phyloP scores from a whole-genome alignment of 2,797 vertebrate species.

The Mormyrus hasselquistii region DNA sequence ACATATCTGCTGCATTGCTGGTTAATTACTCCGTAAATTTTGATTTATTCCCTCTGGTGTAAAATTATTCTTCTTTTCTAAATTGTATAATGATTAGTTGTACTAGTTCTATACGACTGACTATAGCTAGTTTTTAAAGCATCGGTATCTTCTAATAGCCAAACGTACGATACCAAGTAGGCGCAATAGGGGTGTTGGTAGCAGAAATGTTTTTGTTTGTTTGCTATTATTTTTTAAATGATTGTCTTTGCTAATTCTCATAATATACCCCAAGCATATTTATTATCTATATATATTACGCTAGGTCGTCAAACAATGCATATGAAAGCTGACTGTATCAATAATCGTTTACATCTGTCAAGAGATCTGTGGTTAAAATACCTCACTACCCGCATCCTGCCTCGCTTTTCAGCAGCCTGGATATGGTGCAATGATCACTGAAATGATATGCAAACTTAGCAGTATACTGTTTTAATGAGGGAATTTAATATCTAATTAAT shows the following conservation, averaged over 20 bases:
- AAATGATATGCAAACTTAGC: conserved; percentile 1
- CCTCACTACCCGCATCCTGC: neutral
- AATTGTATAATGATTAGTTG: neutral
- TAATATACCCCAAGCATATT: neutral
- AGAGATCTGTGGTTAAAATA: neutral
- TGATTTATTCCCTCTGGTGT: neutral
- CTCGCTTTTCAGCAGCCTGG: neutral
- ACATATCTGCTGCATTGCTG: neutral
- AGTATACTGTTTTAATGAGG: conserved; percentile 1
- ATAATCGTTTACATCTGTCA: neutral
- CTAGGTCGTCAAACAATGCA: neutral
- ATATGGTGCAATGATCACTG: conserved; percentile 12
- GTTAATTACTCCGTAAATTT: neutral
- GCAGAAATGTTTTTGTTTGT: neutral
- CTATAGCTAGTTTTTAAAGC: neutral
- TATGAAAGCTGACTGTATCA: neutral
- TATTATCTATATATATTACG: neutral
- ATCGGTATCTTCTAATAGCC: neutral
- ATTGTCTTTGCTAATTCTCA: neutral
- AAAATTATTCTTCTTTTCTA: neutral
- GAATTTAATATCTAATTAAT: conserved; percentile 8
- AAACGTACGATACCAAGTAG: neutral
- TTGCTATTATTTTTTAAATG: neutral
- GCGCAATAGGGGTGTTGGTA: neutral
- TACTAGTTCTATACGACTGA: neutral